These are phyloP conservation scores for Cremastinae sp. DNA, from an alignment of 2,888 invertebrate genomes.

Conservation along the genomic window DNA sequence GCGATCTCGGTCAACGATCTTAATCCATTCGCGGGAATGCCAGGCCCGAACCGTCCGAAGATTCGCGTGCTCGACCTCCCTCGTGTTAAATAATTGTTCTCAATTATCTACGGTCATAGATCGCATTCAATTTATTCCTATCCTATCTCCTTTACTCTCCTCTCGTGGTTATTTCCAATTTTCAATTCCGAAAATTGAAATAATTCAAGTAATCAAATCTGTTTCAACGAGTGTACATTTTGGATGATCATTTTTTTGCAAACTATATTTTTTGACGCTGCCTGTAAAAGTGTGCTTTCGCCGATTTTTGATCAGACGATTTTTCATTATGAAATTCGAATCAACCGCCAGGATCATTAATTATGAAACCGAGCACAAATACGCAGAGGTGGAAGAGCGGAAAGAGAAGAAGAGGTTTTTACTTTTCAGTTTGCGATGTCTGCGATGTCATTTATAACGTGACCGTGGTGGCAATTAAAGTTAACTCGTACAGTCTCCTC, in stretches of 20 bases:
- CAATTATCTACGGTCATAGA: constrained; percentile 35
- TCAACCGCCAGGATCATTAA: constrained; percentile 40
- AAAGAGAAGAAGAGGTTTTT: constrained; percentile 43
- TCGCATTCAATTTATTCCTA: constrained; percentile 6
- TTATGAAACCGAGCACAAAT: constrained; percentile 16
- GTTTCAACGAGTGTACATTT: no score
- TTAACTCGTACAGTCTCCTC: constrained; percentile 67
- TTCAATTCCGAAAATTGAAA: neutral
- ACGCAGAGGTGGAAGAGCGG: constrained; percentile 25
- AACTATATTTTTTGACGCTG: no score
- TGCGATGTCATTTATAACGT: constrained; percentile 73
- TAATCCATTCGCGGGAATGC: constrained; percentile 38
- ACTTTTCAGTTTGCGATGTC: constrained; percentile 63
- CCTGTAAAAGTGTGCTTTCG: neutral
- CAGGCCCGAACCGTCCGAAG: neutral
- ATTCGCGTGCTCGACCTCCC: constrained; percentile 17
- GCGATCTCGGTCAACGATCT: constrained; percentile 50
- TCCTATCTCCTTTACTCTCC: neutral
- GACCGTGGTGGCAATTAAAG: constrained; percentile 73
- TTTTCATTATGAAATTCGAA: constrained; percentile 24
- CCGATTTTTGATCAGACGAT: neutral
- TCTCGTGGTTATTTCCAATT: neutral
- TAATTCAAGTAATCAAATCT: no score
- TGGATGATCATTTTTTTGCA: no score
- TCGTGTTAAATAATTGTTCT: constrained; percentile 33